These are phyloP conservation scores for Oostethus manadensis DNA, from an alignment of 2,113 vertebrate species.

Conservation along the genomic window DNA sequence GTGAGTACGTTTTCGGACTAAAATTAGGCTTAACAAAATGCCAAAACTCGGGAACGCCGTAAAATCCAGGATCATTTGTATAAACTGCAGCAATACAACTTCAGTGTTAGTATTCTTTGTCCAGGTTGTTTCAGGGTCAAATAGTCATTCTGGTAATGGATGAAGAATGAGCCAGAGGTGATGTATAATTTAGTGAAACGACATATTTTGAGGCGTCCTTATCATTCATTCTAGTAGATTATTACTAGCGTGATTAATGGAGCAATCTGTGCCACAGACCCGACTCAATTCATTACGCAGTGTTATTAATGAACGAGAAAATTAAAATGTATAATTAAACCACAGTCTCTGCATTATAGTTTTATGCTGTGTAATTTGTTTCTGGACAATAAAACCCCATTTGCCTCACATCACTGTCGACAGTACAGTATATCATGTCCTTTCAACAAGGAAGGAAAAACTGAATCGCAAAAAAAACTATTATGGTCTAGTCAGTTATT, in stretches of 20 bases:
- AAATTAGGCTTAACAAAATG: no score
- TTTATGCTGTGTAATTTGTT: conserved; percentile 31
- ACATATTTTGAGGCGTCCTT: conserved; percentile 36
- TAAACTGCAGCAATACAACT: no score
- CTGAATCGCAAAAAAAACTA: background rate
- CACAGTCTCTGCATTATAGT: conserved; percentile 19
- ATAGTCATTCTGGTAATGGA: conserved; percentile 26
- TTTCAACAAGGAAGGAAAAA: background rate
- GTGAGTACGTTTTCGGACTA: no score
- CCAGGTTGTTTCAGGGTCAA: conserved; percentile 18
- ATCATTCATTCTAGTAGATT: conserved; percentile 51
- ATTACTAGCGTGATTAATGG: conserved; percentile 53
- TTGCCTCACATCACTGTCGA: background rate
- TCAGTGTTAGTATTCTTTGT: background rate
- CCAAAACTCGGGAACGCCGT: no score
- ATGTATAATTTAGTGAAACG: conserved; percentile 48
- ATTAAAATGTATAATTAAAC: conserved; percentile 51
- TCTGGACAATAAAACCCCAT: conserved; percentile 16
- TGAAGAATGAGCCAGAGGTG: conserved; percentile 26
- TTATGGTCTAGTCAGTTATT: background rate
- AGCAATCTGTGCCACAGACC: conserved; percentile 39
- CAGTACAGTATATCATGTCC: background rate
- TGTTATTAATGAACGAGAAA: conserved; percentile 36
- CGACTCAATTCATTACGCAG: conserved; percentile 39
- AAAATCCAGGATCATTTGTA: no score